These are phyloP conservation scores for Microtus oregoni DNA, from an alignment of 2,113 vertebrate genomes.

Conservation along the genomic window DNA sequence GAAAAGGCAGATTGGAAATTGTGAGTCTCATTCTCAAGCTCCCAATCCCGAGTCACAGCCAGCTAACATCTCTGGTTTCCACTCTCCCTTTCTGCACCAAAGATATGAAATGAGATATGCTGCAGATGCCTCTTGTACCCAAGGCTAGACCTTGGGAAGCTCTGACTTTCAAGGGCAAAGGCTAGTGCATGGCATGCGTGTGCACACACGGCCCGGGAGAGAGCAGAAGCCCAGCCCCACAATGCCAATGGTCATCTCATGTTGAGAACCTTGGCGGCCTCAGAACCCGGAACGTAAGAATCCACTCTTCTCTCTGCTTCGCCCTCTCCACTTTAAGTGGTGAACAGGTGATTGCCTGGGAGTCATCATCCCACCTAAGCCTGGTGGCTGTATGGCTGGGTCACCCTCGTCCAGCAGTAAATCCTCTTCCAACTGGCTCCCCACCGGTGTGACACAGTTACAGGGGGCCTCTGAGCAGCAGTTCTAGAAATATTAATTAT, in stretches of 20 bases:
- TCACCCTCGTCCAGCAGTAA: constrained; percentile 39
- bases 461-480: constrained; percentile 6
- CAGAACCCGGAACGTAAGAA: not conserved
- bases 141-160: not conserved
- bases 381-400: not conserved
- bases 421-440: constrained; percentile 67
- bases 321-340: not conserved
- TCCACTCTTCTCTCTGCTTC: not conserved
- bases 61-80: too few species aligned
- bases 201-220: too few species aligned
- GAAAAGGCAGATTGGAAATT: not conserved
- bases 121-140: not conserved
- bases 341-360: not conserved
- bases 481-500: constrained; percentile 87
- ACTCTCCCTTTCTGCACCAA: not conserved
- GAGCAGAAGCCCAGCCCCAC: not conserved
- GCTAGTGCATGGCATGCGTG: not conserved
- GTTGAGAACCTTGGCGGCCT: not conserved
- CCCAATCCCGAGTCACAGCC: not conserved
- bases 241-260: accelerated
- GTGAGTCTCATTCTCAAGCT: not conserved
- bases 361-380: not conserved
- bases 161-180: not conserved
- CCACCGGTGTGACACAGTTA: not conserved
- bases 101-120: not conserved